Evolutionary conservation across 2,888 invertebrate genomes (phyloP), one percentile per base, ranked within the genome.

Genomic region (Tenthredo notha): DNA sequence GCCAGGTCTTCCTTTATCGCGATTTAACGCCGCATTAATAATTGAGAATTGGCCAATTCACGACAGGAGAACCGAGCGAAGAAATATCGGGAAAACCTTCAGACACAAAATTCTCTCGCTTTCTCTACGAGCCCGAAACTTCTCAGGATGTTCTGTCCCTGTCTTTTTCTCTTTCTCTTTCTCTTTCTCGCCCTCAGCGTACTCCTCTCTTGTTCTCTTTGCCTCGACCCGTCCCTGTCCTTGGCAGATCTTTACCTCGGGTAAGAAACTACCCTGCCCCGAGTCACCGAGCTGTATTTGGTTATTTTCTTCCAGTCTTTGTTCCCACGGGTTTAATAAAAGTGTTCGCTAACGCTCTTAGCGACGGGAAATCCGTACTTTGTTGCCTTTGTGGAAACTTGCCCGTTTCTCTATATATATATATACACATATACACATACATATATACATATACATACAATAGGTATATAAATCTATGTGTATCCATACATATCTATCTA

Each of bases 341-440:
- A 80, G 40, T 80, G 58, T 80, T 80, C 80, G 80, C 80, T 80
- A 80, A 80, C 80, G 58, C 80, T 80, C 80, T 58, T 80, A 61
- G 58, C 80, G 37, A 80, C n/a, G 61, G 87, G 88, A 91, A 91
- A 89, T 89, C 85, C 89, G 89, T 88, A 88, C 80, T 85, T 85
- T 83, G 75, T 85, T 83, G 67, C 80, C 67, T 58, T 84, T 84
- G 54, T 85, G 50, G 54, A 75, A 67, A 80, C 78, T 61, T 77
- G 29, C 21, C 54, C 70, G 33, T 25, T 61, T 85, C 74, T 84
- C 54, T 77, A 84, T 74, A 84, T 85, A 47, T 84, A 84, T 74
- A 58, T 85, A 43, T 61, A 84, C 83, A 83, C 84, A 84, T 67
- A 78, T 70, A 85, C 80, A 61, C 61, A 61, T 18, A 43, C 1